Evolutionary conservation across 2,888 invertebrate genomes (phyloP).

Genomic region (Torymus tubicola): DNA sequence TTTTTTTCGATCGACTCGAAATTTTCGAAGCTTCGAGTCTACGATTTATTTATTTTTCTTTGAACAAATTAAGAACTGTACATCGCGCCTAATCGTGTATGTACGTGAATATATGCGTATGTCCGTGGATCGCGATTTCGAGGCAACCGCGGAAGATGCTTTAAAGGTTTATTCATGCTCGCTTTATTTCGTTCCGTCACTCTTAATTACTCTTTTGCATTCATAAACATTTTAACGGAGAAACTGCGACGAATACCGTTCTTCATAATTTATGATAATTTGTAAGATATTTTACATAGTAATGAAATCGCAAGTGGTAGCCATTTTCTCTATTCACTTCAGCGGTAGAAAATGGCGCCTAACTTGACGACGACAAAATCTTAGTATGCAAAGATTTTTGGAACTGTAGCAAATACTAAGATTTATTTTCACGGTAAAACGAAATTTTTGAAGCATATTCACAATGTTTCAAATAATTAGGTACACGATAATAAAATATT

Average conservation of each 20-base stretch:
- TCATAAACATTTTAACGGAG: constrained; percentile 10
- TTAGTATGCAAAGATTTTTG: too few species aligned
- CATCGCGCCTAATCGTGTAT: constrained; percentile 33
- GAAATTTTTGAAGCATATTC: too few species aligned
- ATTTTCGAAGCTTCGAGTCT: constrained; percentile 25
- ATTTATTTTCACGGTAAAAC: too few species aligned
- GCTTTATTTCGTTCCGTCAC: background rate
- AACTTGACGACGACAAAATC: too few species aligned
- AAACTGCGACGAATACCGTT: constrained; percentile 39
- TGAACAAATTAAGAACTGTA: constrained; percentile 46
- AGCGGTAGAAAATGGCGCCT: too few species aligned
- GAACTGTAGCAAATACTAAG: too few species aligned
- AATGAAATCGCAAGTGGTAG: background rate
- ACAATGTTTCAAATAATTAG: background rate
- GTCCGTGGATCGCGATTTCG: constrained; percentile 40
- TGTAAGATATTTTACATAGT: constrained; percentile 3
- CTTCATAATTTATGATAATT: background rate
- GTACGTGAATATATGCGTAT: constrained; percentile 14
- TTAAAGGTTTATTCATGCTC: constrained; percentile 16
- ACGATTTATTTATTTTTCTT: constrained; percentile 5
- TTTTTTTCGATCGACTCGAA: constrained; percentile 19
- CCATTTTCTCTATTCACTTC: background rate
- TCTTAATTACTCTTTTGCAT: background rate
- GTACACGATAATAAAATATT: constrained; percentile 4
- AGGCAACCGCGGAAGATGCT: constrained; percentile 44